Conservation (phyloP, 2,797 vertebrate species). For the Chelidonichthys spinosus region DNA sequence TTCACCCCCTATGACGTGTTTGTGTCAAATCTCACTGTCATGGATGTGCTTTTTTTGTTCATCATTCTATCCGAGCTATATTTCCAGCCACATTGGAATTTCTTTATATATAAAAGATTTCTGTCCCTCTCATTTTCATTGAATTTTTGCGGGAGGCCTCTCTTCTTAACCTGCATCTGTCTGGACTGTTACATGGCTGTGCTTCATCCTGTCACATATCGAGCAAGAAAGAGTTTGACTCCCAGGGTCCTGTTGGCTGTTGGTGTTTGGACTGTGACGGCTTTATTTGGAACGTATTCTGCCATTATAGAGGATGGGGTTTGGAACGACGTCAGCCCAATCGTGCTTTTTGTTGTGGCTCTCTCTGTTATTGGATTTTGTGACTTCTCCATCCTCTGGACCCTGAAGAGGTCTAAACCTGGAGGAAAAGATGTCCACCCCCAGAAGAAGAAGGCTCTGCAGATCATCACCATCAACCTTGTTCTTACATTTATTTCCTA, state of each 20-base stretch:
- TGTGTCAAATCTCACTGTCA: background rate
- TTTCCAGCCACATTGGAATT: background rate
- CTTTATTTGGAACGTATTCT: background rate
- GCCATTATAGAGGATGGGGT: rapidly evolving
- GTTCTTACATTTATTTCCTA: slow-evolving; percentile 40
- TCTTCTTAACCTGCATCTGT: slow-evolving; percentile 28
- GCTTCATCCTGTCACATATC: slow-evolving; percentile 50
- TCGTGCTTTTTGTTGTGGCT: slow-evolving; percentile 10
- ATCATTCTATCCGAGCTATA: background rate
- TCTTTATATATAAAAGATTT: rapidly evolving
- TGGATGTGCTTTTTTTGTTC: background rate
- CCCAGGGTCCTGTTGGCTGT: background rate
- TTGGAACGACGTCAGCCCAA: rapidly evolving
- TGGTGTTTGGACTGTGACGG: slow-evolving; percentile 15
- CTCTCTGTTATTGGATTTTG: slow-evolving; percentile 50
- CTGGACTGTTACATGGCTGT: slow-evolving; percentile 66
- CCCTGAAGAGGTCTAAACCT: slow-evolving; percentile 42
- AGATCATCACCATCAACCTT: slow-evolving; percentile 44
- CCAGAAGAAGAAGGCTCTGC: slow-evolving; percentile 59
- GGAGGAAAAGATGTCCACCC: slow-evolving; percentile 47
- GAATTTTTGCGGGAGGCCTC: slow-evolving; percentile 34
- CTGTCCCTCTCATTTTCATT: slow-evolving; percentile 9
- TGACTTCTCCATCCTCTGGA: slow-evolving; percentile 43
- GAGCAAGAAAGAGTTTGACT: slow-evolving; percentile 18
- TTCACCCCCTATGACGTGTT: slow-evolving; percentile 15